Base-by-base conservation (phyloP, 2,113 vertebrate genomes). In the Ptilorrhoa leucosticta region DNA sequence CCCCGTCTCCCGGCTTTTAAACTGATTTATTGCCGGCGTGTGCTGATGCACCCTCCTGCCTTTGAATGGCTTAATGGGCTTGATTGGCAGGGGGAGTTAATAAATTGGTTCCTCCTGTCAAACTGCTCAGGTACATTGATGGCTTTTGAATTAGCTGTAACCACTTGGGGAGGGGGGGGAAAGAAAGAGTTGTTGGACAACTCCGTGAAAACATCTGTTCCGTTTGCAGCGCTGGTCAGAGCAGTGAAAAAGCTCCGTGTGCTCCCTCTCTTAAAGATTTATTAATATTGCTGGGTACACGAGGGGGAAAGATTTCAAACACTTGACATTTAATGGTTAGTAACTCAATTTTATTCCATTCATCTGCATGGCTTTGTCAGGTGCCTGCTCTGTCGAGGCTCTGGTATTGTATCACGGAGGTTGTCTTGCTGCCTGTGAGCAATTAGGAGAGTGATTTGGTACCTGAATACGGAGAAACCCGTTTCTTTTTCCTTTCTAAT, bases 271-370 rank as follows among this genome's bases (percentile, higher is more conserved):
- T 21, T 73, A 39, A 89, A 97, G 93, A 97, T 97, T 95, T 96
- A 97, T 97, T 87, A 94, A 77, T 93, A 96, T 94, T 94, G 72
- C 91, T 68, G 76, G 33, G 92, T 95, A 78, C 87, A 6, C 47
- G 2, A 87, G 89, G 80, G 92, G 66, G 73, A 85, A 83, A 96
- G 91, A 94, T 94, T 95, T 96, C 95, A 88, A 94, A 64, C 33
- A n/a, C 92, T 96, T 95, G 94, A 96, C 91, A 75, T 90, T 97
- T 95, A 95, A 90, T 94, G 94, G 92, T 93, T 96, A 96, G 93
- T 96, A 97, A 96, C 85, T 96, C 92, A 95, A 89, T 96, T 96
- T 97, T 73, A 79, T 96, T 97, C 94, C 76, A 60, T 85, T 96
- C 91, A 85, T 96, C 95, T 94, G 92, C 90, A 85, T 40, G 85